Evolutionary conservation across 2,113 vertebrate species (phyloP).

Genomic region (Saimiri boliviensis): DNA sequence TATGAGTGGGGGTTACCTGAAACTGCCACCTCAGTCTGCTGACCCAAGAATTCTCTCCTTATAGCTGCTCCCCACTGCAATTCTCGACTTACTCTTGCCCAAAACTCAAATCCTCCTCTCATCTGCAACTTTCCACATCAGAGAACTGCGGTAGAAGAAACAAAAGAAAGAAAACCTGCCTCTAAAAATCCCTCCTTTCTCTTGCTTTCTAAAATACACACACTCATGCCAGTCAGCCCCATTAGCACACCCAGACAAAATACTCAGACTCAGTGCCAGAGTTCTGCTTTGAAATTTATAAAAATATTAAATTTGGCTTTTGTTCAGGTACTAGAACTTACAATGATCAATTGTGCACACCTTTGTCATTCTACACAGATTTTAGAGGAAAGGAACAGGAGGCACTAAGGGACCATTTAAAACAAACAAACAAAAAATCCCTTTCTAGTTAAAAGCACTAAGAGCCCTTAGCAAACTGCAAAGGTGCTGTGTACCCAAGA

Average conservation of each 20-base stretch:
- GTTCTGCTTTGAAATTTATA: background rate
- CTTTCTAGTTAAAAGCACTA: background rate
- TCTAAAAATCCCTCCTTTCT: background rate
- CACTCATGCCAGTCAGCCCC: rapidly evolving
- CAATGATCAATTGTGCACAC: background rate
- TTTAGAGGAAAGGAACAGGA: background rate
- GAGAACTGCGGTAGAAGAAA: background rate
- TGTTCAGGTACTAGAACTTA: background rate
- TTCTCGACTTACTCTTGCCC: rapidly evolving
- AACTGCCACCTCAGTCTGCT: background rate
- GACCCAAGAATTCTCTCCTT: background rate
- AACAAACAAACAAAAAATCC: background rate
- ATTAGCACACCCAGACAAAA: background rate
- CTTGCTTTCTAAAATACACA: background rate
- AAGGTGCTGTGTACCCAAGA: background rate
- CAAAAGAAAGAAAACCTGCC: background rate
- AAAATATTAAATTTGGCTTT: background rate
- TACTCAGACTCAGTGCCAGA: background rate
- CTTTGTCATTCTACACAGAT: background rate
- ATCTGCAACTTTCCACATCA: background rate
- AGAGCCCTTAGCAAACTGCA: background rate
- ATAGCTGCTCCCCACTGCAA: background rate
- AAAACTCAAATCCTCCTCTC: background rate
- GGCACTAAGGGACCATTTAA: background rate
- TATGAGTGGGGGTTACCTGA: background rate